Conservation (phyloP, 2,113 vertebrate species). For the Dasyurus viverrinus region DNA sequence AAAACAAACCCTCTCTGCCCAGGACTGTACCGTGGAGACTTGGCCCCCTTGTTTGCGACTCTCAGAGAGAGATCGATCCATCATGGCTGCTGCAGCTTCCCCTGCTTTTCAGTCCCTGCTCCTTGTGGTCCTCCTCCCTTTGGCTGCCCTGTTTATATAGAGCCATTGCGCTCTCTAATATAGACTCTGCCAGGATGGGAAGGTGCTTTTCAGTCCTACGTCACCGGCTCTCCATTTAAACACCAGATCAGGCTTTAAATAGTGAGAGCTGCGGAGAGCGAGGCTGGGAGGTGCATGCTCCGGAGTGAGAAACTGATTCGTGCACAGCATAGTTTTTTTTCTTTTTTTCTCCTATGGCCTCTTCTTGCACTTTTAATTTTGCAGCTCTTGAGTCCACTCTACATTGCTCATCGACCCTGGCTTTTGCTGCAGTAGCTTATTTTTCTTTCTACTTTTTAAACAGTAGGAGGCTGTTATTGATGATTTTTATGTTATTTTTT, state of each 20-base stretch:
- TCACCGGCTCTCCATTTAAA: constrained; percentile 97
- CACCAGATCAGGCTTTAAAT: constrained; percentile 96
- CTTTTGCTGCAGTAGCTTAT: constrained; percentile 3
- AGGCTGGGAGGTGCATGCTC: constrained; percentile 86
- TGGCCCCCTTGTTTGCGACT: constrained; percentile 79
- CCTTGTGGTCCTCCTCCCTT: constrained; percentile 94
- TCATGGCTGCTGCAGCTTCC: constrained; percentile 83
- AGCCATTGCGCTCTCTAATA: constrained; percentile 98
- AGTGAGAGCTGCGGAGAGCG: constrained; percentile 86
- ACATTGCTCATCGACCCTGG: not conserved
- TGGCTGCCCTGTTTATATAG: constrained; percentile 95
- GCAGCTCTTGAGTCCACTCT: not conserved
- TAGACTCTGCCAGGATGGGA: constrained; percentile 98
- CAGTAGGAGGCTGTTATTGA: not conserved
- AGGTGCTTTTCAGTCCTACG: constrained; percentile 96
- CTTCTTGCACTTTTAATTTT: not conserved
- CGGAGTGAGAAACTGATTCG: constrained; percentile 73
- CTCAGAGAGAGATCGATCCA: constrained; percentile 77
- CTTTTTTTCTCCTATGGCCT: not conserved
- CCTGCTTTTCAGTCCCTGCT: constrained; percentile 85
- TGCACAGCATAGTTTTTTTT: constrained; percentile 30
- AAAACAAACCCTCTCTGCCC: constrained; percentile 81
- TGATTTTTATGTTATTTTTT: not conserved
- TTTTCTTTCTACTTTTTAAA: not conserved
- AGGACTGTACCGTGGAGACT: constrained; percentile 77